A percentile compares a stretch with the other conserved stretches of the same genome.
Evolutionary conservation across 2,797 vertebrate genomes (phyloP).

Genomic region (Diplodus puntazzo): DNA sequence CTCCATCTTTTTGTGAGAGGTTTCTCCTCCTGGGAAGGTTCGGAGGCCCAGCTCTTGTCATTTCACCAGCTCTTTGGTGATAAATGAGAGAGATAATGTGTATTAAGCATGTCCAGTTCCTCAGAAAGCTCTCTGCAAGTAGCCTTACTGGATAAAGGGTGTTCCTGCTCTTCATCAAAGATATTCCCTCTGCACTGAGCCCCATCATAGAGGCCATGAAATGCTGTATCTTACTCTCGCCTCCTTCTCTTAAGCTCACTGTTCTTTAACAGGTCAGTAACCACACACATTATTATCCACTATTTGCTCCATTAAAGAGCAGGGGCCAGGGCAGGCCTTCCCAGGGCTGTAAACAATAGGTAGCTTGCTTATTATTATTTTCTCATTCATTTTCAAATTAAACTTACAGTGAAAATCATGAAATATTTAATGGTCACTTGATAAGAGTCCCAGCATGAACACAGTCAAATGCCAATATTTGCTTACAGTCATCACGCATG

Average conservation of each 20-base stretch:
- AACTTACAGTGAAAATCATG: background rate
- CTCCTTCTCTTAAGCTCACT: background rate
- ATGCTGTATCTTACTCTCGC: constrained; percentile 33
- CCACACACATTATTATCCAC: background rate
- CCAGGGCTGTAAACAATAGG: background rate
- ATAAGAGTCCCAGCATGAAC: no score
- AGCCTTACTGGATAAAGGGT: constrained; percentile 90
- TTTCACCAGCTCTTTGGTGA: constrained; percentile 87
- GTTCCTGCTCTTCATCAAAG: constrained; percentile 92
- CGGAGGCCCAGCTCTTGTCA: constrained; percentile 86
- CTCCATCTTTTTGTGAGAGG: constrained; percentile 62
- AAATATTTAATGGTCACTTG: background rate
- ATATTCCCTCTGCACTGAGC: constrained; percentile 89
- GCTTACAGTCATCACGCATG: no score
- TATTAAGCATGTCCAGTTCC: constrained; percentile 90
- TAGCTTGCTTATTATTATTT: background rate
- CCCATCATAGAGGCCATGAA: constrained; percentile 73
- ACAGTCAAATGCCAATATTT: no score
- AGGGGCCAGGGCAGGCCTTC: background rate
- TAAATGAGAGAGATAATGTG: constrained; percentile 92
- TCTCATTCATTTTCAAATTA: background rate
- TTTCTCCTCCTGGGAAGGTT: constrained; percentile 78
- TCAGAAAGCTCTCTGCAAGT: constrained; percentile 85
- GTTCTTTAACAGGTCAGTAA: constrained; percentile 3
- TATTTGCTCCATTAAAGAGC: background rate